Base-by-base conservation (phyloP, 1,140 invertebrate species). In the Palaemon carinicauda region DNA sequence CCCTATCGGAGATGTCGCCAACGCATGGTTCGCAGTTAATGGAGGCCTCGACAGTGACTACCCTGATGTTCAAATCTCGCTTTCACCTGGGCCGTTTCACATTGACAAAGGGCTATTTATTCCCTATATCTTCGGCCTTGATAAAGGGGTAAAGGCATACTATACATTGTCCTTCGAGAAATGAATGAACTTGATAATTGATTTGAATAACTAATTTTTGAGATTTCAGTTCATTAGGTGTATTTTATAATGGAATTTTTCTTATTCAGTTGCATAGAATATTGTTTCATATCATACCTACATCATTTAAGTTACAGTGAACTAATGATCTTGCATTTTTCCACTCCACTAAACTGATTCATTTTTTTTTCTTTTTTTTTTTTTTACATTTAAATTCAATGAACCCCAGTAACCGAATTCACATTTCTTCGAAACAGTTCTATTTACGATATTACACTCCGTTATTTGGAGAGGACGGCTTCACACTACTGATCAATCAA, bases 401-500 rank as follows among this genome's bases (percentile, higher is more conserved):
- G 41, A 41, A 5, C 3, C 1, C 7, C 0, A 41, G 3, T 41
- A 41, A 41, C 7, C 7, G 41, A 41, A 9, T 41, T 41, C 12
- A 1, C 5, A 41, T 41, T 41, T 41, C 41, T 41, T 41, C 41
- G 7, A 12, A 41, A 27, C 82, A 86, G 84, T 52, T 71, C 69
- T 86, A 80, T 21, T 9, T 73, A 10, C 60, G 80, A 1, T 80
- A 86, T 31, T 17, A 60, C 5, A 21, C 77, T 0, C 77, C 84
- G 12, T 69, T 86, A n/a, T 86, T 80, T 19, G 78, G 78, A 33
- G n/a, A 24, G 3, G 69, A 65, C 60, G 84, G 84, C 5, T 86
- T 86, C 51, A 86, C 84, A 7, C n/a, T 86, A 7, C 73, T 73
- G 90, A 94, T 93, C 3, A 95, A 95, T 92, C 91, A 96, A 0